Conservation (phyloP, 1,140 invertebrate species). For the Drosophila biarmipes region DNA sequence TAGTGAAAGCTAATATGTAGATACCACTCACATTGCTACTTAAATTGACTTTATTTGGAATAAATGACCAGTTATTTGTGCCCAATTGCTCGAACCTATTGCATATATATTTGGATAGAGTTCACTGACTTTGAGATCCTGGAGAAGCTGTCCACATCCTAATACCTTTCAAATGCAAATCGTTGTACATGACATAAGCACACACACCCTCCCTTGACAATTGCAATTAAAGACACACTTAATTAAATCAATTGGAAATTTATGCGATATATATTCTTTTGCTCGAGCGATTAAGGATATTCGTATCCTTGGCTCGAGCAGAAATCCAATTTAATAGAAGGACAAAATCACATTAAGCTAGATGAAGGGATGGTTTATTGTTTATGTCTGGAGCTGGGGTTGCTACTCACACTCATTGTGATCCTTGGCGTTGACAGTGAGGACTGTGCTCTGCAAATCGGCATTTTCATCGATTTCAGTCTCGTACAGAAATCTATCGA, state of each 20-base stretch:
- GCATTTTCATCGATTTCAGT: constrained; percentile 90
- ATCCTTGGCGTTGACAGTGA: constrained; percentile 89
- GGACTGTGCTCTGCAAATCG: constrained; percentile 88
- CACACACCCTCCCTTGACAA: constrained; percentile 8
- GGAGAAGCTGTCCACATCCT: constrained; percentile 15
- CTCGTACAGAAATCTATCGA: constrained; percentile 89
- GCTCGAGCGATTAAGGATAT: constrained; percentile 24
- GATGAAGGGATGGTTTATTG: constrained; percentile 28
- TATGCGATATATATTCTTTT: constrained; percentile 49
- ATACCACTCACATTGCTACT: not conserved
- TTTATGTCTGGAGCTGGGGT: constrained; percentile 21
- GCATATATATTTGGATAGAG: constrained; percentile 1
- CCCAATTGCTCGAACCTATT: constrained; percentile 10
- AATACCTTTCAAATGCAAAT: constrained; percentile 51
- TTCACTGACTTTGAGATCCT: constrained; percentile 4
- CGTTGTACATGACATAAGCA: not conserved
- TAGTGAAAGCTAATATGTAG: not conserved
- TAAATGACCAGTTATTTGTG: constrained; percentile 2
- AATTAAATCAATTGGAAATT: constrained; percentile 74
- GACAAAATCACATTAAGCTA: constrained; percentile 42
- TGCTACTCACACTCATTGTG: constrained; percentile 87
- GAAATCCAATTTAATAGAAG: constrained; percentile 36
- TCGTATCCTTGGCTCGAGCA: constrained; percentile 3
- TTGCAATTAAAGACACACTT: constrained; percentile 74
- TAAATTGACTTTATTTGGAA: not conserved